A percentile compares a stretch with the other conserved stretches of the same genome.
These are phyloP conservation scores for Coelogynopora nodosa DNA, from an alignment of 2,888 invertebrate genomes.

Conservation along the genomic window DNA sequence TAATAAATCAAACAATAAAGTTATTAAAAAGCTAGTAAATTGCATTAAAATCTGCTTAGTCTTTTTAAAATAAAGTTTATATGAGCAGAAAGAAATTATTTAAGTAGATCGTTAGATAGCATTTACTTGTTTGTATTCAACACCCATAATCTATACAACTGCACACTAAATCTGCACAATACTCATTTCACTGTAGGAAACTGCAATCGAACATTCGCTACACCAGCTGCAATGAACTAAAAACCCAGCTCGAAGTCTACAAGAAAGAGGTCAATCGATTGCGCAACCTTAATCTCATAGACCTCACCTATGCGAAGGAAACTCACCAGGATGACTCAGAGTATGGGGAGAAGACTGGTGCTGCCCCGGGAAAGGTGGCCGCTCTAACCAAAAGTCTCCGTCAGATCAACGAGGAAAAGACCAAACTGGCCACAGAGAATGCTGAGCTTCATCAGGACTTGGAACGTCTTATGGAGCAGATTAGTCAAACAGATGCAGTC, in stretches of 20 bases:
- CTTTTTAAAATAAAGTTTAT: no score
- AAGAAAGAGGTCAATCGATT: constrained; percentile 58
- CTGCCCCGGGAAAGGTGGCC: not conserved
- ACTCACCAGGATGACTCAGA: not conserved
- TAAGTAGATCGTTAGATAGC: no score
- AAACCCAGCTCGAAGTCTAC: constrained; percentile 56
- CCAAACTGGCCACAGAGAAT: constrained; percentile 25
- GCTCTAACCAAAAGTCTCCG: not conserved
- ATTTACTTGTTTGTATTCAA: no score
- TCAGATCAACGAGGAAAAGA: constrained; percentile 22
- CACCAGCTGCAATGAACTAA: constrained; percentile 59
- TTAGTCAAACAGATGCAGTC: not conserved
- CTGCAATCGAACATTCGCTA: constrained; percentile 59
- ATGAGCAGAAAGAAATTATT: no score
- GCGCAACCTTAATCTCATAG: constrained; percentile 49
- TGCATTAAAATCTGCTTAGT: no score
- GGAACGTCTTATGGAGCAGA: constrained; percentile 1
- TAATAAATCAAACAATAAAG: no score
- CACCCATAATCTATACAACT: no score
- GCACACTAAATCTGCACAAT: no score
- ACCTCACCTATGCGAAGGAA: constrained; percentile 25
- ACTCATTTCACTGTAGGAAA: constrained; percentile 55
- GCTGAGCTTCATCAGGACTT: not conserved
- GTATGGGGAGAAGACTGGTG: constrained; percentile 9
- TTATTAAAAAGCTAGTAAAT: no score